Conservation (phyloP, 23 tunicate species). For the Phallusia fumigata region DNA sequence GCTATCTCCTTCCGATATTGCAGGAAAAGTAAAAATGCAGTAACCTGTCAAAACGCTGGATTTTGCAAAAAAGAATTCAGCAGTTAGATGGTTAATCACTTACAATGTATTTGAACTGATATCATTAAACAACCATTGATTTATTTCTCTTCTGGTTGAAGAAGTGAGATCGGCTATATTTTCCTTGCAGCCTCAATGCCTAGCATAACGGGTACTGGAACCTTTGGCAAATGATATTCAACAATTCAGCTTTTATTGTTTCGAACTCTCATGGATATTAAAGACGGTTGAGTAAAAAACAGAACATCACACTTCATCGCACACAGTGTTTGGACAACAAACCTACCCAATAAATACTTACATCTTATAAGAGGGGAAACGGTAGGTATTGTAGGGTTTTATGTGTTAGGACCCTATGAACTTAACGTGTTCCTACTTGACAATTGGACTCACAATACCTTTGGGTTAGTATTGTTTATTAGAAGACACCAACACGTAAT, state of each 20-base stretch:
- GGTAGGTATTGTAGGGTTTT: no score
- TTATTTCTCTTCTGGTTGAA: conserved; percentile 9
- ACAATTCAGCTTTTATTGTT: background rate
- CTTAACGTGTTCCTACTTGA: no score
- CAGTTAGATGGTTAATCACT: background rate
- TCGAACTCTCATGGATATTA: background rate
- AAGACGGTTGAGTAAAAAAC: conserved; percentile 11
- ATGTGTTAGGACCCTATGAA: no score
- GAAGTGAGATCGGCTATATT: conserved; percentile 9
- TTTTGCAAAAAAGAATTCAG: no score
- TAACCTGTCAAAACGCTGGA: no score
- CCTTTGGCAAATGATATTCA: background rate
- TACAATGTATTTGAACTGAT: conserved; percentile 7
- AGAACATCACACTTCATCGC: background rate
- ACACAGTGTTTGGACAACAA: background rate
- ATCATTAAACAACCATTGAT: conserved; percentile 16
- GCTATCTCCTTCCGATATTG: no score
- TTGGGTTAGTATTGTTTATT: no score
- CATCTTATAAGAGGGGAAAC: background rate
- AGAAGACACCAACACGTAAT: no score
- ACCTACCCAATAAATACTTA: no score
- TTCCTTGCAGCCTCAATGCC: conserved; percentile 10
- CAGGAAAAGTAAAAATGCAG: no score
- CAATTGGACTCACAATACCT: no score
- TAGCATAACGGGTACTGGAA: conserved; percentile 6